Evolutionary conservation across 1,140 invertebrate species (phyloP).

Genomic region (Ericerus pela): DNA sequence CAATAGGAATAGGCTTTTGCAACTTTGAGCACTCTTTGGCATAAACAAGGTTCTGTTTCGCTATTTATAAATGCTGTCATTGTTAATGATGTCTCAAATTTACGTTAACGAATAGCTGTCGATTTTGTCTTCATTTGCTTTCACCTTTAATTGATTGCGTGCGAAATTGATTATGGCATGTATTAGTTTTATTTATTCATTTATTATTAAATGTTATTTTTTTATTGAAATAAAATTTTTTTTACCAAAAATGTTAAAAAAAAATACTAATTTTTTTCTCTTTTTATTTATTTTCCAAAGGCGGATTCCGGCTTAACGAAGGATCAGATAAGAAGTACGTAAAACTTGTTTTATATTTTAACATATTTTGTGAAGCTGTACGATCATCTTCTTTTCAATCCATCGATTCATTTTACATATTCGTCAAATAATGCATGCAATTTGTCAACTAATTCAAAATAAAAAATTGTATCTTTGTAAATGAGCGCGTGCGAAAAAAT

Average conservation of each 20-base stretch:
- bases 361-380: too few relatives aligned
- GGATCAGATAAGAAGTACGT: not conserved
- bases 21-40: too few relatives aligned
- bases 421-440: not conserved
- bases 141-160: not conserved
- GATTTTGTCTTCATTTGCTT: not conserved
- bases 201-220: not conserved
- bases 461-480: not conserved
- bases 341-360: not conserved
- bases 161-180: not conserved
- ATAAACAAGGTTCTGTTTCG: constrained; percentile 3
- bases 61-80: constrained; percentile 8
- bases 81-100: constrained; percentile 2
- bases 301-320: too few relatives aligned
- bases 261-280: too few relatives aligned
- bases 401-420: not conserved
- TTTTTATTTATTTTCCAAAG: too few relatives aligned
- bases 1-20: too few relatives aligned
- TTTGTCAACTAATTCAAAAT: not conserved
- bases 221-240: too few relatives aligned
- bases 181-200: not conserved
- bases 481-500: not conserved
- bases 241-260: too few relatives aligned
- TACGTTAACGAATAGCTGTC: not conserved
- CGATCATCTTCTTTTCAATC: not conserved